These are phyloP conservation scores for Pipra filicauda DNA, from an alignment of 2,113 vertebrate genomes.

Conservation along the genomic window DNA sequence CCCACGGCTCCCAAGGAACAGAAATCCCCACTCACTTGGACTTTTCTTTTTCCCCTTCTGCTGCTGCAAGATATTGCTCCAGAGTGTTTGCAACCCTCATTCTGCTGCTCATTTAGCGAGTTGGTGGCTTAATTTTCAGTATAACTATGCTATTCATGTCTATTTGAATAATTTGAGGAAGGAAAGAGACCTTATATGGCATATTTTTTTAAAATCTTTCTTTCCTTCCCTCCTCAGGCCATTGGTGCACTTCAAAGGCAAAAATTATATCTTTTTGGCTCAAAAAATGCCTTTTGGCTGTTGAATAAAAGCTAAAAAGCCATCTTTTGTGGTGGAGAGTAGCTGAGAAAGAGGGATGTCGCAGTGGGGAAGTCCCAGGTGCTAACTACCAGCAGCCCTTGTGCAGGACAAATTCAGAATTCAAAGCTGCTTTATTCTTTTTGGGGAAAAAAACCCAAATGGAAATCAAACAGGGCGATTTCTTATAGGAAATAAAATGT, in stretches of 20 bases:
- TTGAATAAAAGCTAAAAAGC: neutral
- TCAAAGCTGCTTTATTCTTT: neutral
- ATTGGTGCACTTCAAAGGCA: neutral
- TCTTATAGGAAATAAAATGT: neutral
- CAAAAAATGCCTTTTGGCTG: neutral
- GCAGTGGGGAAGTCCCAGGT: neutral
- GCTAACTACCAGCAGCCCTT: neutral
- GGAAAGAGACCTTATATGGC: neutral
- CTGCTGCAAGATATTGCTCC: neutral
- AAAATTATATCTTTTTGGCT: neutral
- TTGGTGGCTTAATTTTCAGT: neutral
- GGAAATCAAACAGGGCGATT: neutral
- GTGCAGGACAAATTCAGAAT: neutral
- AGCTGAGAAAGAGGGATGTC: neutral
- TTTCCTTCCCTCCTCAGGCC: neutral
- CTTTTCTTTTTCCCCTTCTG: neutral
- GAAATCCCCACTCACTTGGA: neutral
- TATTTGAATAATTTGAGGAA: neutral
- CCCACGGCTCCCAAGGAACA: neutral
- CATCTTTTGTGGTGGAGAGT: neutral
- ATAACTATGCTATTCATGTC: neutral
- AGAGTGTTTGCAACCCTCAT: neutral
- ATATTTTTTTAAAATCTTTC: rapidly evolving
- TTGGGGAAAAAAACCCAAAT: neutral
- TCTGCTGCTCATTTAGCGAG: neutral